Conservation (phyloP, 2,113 vertebrate genomes). For the Poicephalus gulielmi region DNA sequence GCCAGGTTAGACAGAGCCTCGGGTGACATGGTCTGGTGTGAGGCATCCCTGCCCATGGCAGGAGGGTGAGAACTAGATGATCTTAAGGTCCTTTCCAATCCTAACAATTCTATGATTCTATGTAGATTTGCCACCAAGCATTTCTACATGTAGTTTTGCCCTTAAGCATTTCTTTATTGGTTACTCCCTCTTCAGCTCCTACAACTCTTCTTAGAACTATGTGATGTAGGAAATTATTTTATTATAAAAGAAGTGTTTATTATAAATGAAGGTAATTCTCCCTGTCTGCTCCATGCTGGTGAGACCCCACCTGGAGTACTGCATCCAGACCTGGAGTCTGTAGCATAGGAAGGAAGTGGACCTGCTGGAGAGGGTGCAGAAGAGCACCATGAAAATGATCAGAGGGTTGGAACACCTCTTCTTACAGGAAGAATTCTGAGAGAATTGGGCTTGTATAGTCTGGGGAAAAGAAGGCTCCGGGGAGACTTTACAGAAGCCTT, state of each 20-base stretch:
- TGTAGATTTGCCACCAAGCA: neutral
- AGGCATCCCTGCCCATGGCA: neutral
- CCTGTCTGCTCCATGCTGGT: neutral
- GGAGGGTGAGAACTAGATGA: neutral
- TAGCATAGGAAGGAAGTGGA: neutral
- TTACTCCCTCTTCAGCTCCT: neutral
- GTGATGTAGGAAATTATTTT: neutral
- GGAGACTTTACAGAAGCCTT: neutral
- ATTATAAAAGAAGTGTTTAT: neutral
- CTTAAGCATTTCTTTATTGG: neutral
- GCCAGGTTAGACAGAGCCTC: neutral
- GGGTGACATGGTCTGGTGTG: neutral
- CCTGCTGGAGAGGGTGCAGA: accelerated
- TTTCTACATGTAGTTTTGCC: neutral
- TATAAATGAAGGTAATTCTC: neutral
- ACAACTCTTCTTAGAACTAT: neutral
- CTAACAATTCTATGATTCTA: neutral
- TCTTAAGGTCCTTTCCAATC: neutral
- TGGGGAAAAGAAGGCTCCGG: neutral
- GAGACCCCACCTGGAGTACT: neutral
- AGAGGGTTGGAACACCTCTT: neutral
- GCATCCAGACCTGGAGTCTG: neutral
- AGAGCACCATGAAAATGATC: neutral
- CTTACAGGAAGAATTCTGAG: neutral
- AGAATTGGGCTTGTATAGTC: neutral